These are phyloP conservation scores for Aradus depressus DNA, from an alignment of 2,888 invertebrate species.

Conservation along the genomic window DNA sequence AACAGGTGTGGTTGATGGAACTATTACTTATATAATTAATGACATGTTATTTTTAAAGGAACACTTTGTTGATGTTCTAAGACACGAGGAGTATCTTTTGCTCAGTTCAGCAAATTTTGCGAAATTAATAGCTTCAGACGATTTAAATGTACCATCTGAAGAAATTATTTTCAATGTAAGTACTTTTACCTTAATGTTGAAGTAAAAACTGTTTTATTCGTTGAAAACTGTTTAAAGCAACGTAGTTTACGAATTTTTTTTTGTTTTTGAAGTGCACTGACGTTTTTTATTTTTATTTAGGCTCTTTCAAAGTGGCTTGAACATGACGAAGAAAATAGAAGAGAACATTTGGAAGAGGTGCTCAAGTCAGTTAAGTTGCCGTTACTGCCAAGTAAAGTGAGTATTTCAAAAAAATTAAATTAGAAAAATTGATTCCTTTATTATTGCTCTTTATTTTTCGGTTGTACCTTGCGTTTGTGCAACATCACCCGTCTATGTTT, in stretches of 20 bases:
- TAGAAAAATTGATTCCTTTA: no score
- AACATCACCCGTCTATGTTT: no score
- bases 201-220: background rate
- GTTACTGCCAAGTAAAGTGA: conserved; percentile 68
- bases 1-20: no score
- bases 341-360: conserved; percentile 56
- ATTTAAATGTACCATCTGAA: conserved; percentile 83
- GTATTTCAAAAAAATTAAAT: no score
- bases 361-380: conserved; percentile 72
- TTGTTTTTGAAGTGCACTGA: background rate
- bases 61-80: conserved; percentile 55
- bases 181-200: background rate
- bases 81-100: conserved; percentile 71
- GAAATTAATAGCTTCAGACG: conserved; percentile 71
- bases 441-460: no score
- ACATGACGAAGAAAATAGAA: conserved; percentile 59
- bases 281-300: conserved; percentile 31
- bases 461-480: no score
- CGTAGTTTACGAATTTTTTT: background rate
- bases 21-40: no score
- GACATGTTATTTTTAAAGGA: conserved; percentile 39
- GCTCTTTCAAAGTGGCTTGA: conserved; percentile 82
- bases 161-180: conserved; percentile 61
- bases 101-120: conserved; percentile 68
- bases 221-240: background rate